Evolutionary conservation across 1,140 invertebrate species (phyloP).

Genomic region (Sarcophaga bullata): DNA sequence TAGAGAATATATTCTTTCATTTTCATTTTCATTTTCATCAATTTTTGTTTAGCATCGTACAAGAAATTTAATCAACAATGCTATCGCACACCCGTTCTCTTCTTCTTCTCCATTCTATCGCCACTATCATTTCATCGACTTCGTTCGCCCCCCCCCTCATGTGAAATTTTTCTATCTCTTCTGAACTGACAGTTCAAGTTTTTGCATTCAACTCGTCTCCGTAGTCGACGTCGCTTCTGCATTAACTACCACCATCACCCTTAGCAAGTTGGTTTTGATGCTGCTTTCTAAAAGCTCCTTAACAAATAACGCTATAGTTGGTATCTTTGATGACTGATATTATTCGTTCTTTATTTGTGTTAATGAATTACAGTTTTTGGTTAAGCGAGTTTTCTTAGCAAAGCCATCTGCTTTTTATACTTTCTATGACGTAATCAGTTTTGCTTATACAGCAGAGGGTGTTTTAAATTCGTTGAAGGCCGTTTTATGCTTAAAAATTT

Average conservation of each 20-base stretch:
- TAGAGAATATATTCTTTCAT: conserved; percentile 22
- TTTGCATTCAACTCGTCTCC: conserved; percentile 7
- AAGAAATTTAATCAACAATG: conserved; percentile 37
- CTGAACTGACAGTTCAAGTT: neutral
- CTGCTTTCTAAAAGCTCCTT: neutral
- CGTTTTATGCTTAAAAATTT: no score
- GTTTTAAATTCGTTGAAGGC: no score
- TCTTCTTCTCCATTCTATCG: neutral
- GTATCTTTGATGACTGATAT: neutral
- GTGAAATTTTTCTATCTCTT: neutral
- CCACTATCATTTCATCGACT: neutral
- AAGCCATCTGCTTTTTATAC: no score
- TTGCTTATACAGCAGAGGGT: no score
- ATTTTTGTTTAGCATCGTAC: conserved; percentile 30
- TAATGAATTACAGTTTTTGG: no score
- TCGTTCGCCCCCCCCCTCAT: no score
- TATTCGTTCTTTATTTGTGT: neutral
- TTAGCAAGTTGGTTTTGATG: neutral
- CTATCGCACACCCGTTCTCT: neutral
- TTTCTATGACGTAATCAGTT: no score
- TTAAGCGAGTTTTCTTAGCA: no score
- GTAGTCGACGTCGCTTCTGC: neutral
- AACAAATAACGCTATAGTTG: neutral
- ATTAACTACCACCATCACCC: neutral
- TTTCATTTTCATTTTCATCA: conserved; percentile 41